Base-by-base conservation (phyloP, 2,797 vertebrate genomes). In the Hyperoplus lanceolatus region DNA sequence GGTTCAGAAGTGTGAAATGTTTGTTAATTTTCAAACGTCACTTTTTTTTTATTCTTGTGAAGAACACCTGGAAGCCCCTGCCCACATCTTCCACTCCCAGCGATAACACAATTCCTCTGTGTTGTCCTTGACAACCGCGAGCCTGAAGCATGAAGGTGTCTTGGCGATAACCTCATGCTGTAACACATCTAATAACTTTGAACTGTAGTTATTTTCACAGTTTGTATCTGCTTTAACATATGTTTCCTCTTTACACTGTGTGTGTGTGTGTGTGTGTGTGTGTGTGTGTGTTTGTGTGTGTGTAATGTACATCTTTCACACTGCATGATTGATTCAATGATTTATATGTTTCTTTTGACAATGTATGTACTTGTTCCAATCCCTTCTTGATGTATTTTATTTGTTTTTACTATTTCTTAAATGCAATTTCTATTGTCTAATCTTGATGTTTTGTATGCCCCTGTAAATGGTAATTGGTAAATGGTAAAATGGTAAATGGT, bases 21-120 rank as follows among this genome's bases (percentile, higher is more conserved):
- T 90, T 86, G 89, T 83, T 91, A 81, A 91, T 90, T 89, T 29
- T 93, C 74, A 77, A 50, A 87, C 87, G 85, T 82, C 84, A 86
- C 81, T 81, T 92, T 92, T 80, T 80, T 81, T 92, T 91, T 80
- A 38, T 71, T 91, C 80, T 63, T 79, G 86, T 90, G 74, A 87
- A 61, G 77, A 89, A 89, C 87, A 90, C 87, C 85, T 90, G 81
- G 76, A 90, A 82, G 77, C 66, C 68, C 77, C 76, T 69, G 83
- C 71, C 85, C 74, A 46, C 75, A 64, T 69, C 63, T 48, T 63
- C 59, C 53, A 21, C 67, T 75, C 16, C 55, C 51, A 18, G 51
- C 7, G 67, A 87, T 84, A 75, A 89, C 69, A 77, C 68, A 15
- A 4, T 73, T 55, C 63, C 21, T 65, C 42, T 1, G 45, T 42